These are phyloP conservation scores for Drosophila mettleri DNA, from an alignment of 2,888 invertebrate species.

Conservation along the genomic window DNA sequence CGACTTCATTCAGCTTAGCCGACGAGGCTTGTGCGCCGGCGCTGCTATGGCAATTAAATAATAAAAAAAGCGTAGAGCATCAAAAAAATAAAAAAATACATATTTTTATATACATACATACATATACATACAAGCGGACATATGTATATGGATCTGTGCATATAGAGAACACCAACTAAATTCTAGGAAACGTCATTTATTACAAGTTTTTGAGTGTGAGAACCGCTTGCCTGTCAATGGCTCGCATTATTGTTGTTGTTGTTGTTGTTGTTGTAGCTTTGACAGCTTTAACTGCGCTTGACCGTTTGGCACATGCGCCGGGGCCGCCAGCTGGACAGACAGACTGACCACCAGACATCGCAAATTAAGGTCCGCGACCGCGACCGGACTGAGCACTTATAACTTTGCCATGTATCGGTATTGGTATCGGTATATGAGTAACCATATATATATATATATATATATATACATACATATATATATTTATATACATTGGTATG, in stretches of 20 bases:
- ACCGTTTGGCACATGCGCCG: conserved; percentile 79
- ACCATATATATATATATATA: neutral
- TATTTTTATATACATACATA: conserved; percentile 6
- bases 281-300: conserved; percentile 80
- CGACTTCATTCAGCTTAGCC: conserved; percentile 36
- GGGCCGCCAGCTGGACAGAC: conserved; percentile 39
- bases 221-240: conserved; percentile 76
- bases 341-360: conserved; percentile 60
- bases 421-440: conserved; percentile 40
- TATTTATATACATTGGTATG: neutral
- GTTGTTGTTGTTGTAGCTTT: conserved; percentile 47
- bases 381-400: conserved; percentile 70
- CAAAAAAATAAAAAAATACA: conserved; percentile 36
- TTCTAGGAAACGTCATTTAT: conserved; percentile 81
- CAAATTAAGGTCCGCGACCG: conserved; percentile 77
- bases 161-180: conserved; percentile 43
- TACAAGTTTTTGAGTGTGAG: conserved; percentile 76
- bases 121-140: neutral
- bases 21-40: conserved; percentile 69
- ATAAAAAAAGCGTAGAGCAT: conserved; percentile 54
- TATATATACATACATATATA: neutral
- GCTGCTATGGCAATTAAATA: conserved; percentile 78
- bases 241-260: conserved; percentile 56
- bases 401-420: conserved; percentile 49
- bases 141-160: conserved; percentile 1